These are phyloP conservation scores for Beris morrisii DNA, from an alignment of 2,888 invertebrate species.

Conservation along the genomic window DNA sequence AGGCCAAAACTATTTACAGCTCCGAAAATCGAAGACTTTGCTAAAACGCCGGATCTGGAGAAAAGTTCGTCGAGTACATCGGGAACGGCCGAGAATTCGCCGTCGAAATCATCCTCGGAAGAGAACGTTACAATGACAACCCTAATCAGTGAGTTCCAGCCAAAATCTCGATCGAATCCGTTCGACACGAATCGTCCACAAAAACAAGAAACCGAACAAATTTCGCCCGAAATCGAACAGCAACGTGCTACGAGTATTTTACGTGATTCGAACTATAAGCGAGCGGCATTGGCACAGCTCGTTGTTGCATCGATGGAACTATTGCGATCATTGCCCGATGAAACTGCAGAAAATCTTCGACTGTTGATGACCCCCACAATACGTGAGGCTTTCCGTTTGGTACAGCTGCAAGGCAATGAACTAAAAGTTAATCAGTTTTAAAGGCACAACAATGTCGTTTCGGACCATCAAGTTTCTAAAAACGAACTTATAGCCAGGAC, in stretches of 20 bases:
- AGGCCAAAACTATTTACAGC: constrained; percentile 33
- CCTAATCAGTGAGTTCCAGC: constrained; percentile 54
- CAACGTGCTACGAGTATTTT: constrained; percentile 79
- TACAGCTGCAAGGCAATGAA: constrained; percentile 56
- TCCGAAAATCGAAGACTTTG: constrained; percentile 38
- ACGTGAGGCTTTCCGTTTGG: constrained; percentile 55
- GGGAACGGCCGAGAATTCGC: constrained; percentile 43
- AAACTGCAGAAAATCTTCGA: constrained; percentile 60
- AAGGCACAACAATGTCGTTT: neutral
- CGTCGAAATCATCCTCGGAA: constrained; percentile 49
- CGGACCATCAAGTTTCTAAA: no score
- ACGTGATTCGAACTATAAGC: constrained; percentile 85
- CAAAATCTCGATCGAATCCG: constrained; percentile 54
- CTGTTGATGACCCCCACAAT: constrained; percentile 56
- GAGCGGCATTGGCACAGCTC: constrained; percentile 82
- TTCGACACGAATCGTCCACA: constrained; percentile 55
- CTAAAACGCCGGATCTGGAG: constrained; percentile 42
- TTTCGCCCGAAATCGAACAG: constrained; percentile 81
- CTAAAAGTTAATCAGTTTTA: constrained; percentile 56
- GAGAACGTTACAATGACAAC: constrained; percentile 56
- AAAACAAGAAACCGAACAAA: constrained; percentile 61
- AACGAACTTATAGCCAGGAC: no score
- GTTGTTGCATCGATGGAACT: constrained; percentile 84
- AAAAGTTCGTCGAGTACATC: constrained; percentile 32
- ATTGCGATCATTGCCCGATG: constrained; percentile 64